Percentiles rank a stretch among this genome's conserved stretches.
Conservation (phyloP, 2,888 invertebrate species). For the Zygaena filipendulae region DNA sequence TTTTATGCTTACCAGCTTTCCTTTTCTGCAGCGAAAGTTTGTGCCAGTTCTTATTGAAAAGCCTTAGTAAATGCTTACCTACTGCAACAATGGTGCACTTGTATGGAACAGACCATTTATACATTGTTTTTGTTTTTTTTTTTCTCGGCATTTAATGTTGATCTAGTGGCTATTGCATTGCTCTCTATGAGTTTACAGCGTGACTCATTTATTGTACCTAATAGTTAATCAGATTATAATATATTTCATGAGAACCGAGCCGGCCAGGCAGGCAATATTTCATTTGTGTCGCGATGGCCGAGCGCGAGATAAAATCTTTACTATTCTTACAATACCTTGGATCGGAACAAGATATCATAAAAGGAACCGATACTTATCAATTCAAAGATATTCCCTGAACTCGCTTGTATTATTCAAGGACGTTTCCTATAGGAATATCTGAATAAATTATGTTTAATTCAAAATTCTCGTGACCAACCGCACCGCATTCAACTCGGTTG, state of each 20-base stretch:
- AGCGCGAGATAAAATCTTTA: conserved; percentile 42
- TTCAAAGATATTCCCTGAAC: conserved; percentile 18
- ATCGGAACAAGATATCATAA: conserved; percentile 39
- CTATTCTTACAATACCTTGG: conserved; percentile 41
- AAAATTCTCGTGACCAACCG: not conserved
- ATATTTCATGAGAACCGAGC: conserved; percentile 42
- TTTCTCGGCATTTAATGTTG: conserved; percentile 25
- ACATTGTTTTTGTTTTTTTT: no score
- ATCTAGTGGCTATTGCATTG: conserved; percentile 25
- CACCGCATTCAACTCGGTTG: no score
- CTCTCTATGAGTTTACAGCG: conserved; percentile 25
- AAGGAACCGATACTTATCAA: conserved; percentile 28
- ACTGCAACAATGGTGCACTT: conserved; percentile 36
- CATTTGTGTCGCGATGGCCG: conserved; percentile 45
- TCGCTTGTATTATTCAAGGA: conserved; percentile 21
- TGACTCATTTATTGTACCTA: conserved; percentile 36
- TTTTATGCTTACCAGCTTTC: no score
- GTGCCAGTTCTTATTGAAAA: conserved; percentile 43
- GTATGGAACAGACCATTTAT: no score
- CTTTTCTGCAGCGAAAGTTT: conserved; percentile 57
- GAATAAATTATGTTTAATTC: conserved; percentile 7
- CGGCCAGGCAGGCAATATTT: conserved; percentile 34
- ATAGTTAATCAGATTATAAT: conserved; percentile 42
- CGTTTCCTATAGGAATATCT: conserved; percentile 26
- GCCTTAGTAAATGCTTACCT: conserved; percentile 32